Base-by-base conservation (phyloP, 2,113 vertebrate genomes). In the Cichladusa arquata region DNA sequence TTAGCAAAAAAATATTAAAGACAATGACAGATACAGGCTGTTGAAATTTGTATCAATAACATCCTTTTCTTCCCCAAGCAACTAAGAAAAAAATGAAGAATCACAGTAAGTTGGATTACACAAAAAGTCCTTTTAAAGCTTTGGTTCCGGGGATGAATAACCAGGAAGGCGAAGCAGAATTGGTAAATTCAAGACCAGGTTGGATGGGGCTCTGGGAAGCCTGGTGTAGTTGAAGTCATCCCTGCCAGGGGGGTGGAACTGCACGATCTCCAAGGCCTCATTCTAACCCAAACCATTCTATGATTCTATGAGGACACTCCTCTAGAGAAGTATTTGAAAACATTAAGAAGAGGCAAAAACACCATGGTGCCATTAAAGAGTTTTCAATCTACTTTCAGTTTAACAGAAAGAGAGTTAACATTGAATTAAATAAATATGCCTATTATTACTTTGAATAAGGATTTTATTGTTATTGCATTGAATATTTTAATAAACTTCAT, bases 401-500 rank as follows among this genome's bases (percentile, higher is more conserved):
- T 93, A 76, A 47, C 74, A 91, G 86, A 97, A 97, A 94, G 76
- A 34, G 82, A 69, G 87, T 94, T 97, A 97, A 93, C 19, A 88
- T 81, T 78, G 85, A 93, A 97, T 97, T 94, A 95, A 97, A 97
- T 95, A 96, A 93, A 84, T 44, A 92, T 81, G 77, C 57, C 78
- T 96, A 89, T 93, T 95, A 92, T 94, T 96, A 95, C 91, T 96
- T 95, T 94, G 91, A 79, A 96, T 88, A 93, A 79, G 38, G 50
- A 94, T 64, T 96, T 95, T 95, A 93, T 83, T 96, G 60, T 93
- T 95, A 81, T 64, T 80, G n/a, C 57, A 95, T 40, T 93, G 51
- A 96, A 96, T 96, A 97, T 95, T 97, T 97, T 96, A 97, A 98
- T 96, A 97, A 97, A 76, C 83, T 97, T 84, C 86, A 88, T 50